phyloP scores from a whole-genome alignment of 2,888 invertebrate species.

The Melolontha melolontha region DNA sequence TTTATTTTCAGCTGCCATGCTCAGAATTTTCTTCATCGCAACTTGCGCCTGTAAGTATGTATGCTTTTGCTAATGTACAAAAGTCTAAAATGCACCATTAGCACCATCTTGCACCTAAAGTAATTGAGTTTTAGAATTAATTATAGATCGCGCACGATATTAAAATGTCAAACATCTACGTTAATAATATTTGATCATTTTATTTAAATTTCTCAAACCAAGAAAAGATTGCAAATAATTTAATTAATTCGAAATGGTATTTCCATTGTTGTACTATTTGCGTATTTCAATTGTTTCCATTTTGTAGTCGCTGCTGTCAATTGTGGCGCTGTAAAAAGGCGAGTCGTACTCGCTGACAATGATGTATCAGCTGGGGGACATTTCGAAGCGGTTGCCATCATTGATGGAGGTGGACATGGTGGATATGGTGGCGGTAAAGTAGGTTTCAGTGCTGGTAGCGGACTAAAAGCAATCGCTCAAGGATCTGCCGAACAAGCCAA shows the following conservation, averaged over 20 bases:
- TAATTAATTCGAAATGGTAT: too few relatives aligned
- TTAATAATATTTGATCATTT: too few relatives aligned
- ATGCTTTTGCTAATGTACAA: slow-evolving; percentile 1
- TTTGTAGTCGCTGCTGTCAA: slow-evolving; percentile 24
- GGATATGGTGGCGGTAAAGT: slow-evolving; percentile 63
- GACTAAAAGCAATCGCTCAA: slow-evolving; percentile 77
- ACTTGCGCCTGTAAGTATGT: slow-evolving; percentile 39
- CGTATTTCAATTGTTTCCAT: background rate
- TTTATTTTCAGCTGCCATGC: slow-evolving; percentile 31
- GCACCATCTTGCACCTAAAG: too few relatives aligned
- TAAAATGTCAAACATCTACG: too few relatives aligned
- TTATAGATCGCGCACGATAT: too few relatives aligned
- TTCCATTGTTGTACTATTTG: too few relatives aligned
- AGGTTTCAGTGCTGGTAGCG: slow-evolving; percentile 77
- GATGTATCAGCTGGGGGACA: slow-evolving; percentile 39
- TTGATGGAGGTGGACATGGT: slow-evolving; percentile 42
- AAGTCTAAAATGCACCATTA: background rate
- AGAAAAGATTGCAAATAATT: too few relatives aligned
- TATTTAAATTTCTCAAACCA: too few relatives aligned
- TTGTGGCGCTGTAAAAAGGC: slow-evolving; percentile 24
- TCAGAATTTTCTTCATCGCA: slow-evolving; percentile 32
- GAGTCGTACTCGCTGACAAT: slow-evolving; percentile 29
- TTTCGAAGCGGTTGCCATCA: slow-evolving; percentile 33
- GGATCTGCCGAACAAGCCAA: slow-evolving; percentile 83
- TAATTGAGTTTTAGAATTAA: too few relatives aligned